Conservation (phyloP, 53 echinoderm and acorn worm species). For the Echinarachnius parma region DNA sequence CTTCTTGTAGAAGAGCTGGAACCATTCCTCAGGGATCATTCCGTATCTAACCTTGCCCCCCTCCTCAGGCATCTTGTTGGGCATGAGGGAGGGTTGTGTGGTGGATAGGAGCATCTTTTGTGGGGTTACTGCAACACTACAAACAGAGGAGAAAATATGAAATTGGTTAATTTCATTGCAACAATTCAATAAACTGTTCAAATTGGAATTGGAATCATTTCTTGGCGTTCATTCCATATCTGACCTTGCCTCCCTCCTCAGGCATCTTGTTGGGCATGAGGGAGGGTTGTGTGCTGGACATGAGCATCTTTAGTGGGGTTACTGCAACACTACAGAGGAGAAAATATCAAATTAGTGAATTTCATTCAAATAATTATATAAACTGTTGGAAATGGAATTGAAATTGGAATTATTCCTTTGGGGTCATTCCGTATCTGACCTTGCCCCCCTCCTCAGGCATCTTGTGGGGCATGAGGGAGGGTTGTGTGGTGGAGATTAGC, state of each 20-base stretch:
- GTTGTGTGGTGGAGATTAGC: slow-evolving; percentile 67
- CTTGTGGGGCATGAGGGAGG: slow-evolving; percentile 68
- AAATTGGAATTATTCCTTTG: slow-evolving; percentile 92
- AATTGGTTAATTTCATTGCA: background rate
- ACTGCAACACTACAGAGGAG: slow-evolving; percentile 58
- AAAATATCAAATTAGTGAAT: background rate
- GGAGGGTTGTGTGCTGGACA: slow-evolving; percentile 61
- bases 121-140: slow-evolving; percentile 77
- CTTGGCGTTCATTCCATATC: slow-evolving; percentile 82
- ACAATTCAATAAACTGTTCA: background rate
- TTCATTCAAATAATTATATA: background rate
- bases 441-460: slow-evolving; percentile 78
- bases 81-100: slow-evolving; percentile 56
- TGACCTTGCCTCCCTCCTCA: slow-evolving; percentile 70
- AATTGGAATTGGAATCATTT: slow-evolving; percentile 74
- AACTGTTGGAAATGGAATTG: background rate
- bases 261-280: slow-evolving; percentile 82
- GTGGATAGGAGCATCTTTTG: slow-evolving; percentile 72
- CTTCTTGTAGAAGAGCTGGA: slow-evolving; percentile 78
- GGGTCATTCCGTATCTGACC: slow-evolving; percentile 76
- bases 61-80: slow-evolving; percentile 76
- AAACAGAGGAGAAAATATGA: background rate
- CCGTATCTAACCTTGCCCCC: slow-evolving; percentile 75
- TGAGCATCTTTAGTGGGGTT: slow-evolving; percentile 66
- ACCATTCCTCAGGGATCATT: slow-evolving; percentile 95